Evolutionary conservation across 2,113 vertebrate species (phyloP).

Genomic region (Cochlearius cochlearius): DNA sequence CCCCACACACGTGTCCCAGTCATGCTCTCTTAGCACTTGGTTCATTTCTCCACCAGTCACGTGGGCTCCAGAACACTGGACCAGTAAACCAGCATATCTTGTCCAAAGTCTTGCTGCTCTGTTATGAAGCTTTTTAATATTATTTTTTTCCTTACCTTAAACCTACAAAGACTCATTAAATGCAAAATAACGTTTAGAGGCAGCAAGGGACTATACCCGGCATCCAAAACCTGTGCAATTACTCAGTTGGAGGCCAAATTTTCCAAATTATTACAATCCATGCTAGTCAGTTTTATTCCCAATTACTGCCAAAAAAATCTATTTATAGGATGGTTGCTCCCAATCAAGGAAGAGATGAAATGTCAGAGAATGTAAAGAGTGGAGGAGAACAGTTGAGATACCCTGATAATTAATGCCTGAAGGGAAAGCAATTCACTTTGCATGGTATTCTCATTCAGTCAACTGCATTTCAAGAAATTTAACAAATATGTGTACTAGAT

Average conservation of each 20-base stretch:
- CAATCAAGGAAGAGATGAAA: constrained; percentile 15
- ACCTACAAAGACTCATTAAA: neutral
- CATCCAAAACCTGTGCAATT: neutral
- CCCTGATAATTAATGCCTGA: constrained; percentile 47
- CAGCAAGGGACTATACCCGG: neutral
- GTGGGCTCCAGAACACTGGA: neutral
- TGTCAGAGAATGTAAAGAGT: neutral
- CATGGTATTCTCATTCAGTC: neutral
- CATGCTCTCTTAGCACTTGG: neutral
- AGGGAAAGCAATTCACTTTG: constrained; percentile 43
- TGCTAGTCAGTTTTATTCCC: constrained; percentile 2
- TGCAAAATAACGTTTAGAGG: neutral
- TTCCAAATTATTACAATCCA: neutral
- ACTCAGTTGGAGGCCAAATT: neutral
- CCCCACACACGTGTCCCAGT: too few species aligned
- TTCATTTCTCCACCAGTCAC: neutral
- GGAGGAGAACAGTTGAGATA: neutral
- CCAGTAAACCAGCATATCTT: neutral
- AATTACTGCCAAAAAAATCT: constrained; percentile 4
- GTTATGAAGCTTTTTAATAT: neutral
- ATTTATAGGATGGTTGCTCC: neutral
- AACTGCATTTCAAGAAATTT: neutral
- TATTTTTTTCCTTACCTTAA: neutral
- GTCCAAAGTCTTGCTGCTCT: neutral
- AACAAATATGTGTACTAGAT: neutral